Evolutionary conservation across 92 coral and sea anemone genomes (phyloP).

Genomic region (Meandrina meandrites): DNA sequence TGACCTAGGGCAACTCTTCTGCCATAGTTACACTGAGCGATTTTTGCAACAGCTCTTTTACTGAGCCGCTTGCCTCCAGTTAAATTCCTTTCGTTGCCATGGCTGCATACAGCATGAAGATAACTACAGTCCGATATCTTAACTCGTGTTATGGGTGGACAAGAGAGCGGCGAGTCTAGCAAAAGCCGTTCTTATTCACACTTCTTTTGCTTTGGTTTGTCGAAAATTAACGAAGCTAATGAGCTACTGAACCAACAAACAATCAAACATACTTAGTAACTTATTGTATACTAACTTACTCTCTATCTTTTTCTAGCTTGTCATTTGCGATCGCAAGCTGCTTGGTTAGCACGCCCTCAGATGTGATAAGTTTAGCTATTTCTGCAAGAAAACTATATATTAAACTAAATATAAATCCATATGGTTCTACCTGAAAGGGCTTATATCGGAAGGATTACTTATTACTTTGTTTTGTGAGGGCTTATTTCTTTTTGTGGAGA

Average conservation of each 20-base stretch:
- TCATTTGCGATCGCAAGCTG: constrained; percentile 38
- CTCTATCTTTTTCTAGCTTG: constrained; percentile 41
- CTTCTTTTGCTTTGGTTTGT: too few relatives aligned
- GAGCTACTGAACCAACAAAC: too few relatives aligned
- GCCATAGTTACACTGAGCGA: neutral
- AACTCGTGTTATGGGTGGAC: neutral
- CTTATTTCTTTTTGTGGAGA: too few relatives aligned
- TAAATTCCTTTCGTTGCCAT: neutral
- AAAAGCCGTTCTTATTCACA: too few relatives aligned
- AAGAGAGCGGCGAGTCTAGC: too few relatives aligned
- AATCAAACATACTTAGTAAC: too few relatives aligned
- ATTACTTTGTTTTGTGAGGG: too few relatives aligned
- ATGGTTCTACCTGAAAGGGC: too few relatives aligned
- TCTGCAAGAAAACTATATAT: constrained; percentile 21
- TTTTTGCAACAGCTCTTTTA: neutral
- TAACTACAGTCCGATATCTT: neutral
- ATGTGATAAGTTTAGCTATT: constrained; percentile 48
- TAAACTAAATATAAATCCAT: too few relatives aligned
- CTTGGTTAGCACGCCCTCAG: constrained; percentile 33
- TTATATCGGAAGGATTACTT: too few relatives aligned
- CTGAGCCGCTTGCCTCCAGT: neutral
- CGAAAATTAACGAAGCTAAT: too few relatives aligned
- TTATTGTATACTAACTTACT: constrained; percentile 26
- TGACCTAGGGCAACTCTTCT: neutral
- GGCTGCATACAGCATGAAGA: neutral